phyloP scores from a whole-genome alignment of 2,888 invertebrate genomes.

The Hypsopygia costalis region DNA sequence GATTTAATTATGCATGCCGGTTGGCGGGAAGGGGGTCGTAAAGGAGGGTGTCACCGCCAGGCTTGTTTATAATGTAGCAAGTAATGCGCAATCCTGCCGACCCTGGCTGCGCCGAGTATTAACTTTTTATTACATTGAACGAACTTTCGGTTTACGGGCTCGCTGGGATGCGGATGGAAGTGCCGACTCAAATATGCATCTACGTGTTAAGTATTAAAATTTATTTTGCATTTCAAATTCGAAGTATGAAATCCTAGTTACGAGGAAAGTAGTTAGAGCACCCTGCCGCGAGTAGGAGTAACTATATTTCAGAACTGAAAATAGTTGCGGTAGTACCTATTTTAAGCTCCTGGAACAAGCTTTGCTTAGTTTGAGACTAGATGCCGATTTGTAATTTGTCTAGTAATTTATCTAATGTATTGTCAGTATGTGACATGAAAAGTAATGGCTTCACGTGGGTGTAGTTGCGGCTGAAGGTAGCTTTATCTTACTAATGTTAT shows the following conservation, averaged over 20 bases:
- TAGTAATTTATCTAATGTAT: too few relatives aligned
- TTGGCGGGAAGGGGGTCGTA: conserved; percentile 60
- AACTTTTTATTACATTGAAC: conserved; percentile 73
- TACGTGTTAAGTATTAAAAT: neutral
- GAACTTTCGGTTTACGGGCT: conserved; percentile 65
- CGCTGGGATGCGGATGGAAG: conserved; percentile 40
- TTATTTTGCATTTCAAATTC: neutral
- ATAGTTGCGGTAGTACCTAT: too few relatives aligned
- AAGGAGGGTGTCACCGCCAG: conserved; percentile 71
- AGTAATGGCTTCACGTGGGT: too few relatives aligned
- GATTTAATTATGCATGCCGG: conserved; percentile 79
- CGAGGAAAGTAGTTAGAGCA: too few relatives aligned
- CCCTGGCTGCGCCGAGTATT: conserved; percentile 60
- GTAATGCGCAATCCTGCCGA: conserved; percentile 68
- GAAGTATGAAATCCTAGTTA: neutral
- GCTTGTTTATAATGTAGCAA: conserved; percentile 77
- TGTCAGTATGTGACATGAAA: too few relatives aligned
- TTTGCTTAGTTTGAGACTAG: too few relatives aligned
- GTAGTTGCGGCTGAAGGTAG: too few relatives aligned
- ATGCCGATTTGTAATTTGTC: too few relatives aligned
- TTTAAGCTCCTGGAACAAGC: too few relatives aligned
- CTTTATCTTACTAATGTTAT: too few relatives aligned
- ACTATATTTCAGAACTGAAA: too few relatives aligned
- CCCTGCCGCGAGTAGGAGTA: too few relatives aligned
- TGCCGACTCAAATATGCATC: conserved; percentile 37